These are phyloP conservation scores for Agrochola lota DNA, from an alignment of 2,888 invertebrate genomes.

Conservation along the genomic window DNA sequence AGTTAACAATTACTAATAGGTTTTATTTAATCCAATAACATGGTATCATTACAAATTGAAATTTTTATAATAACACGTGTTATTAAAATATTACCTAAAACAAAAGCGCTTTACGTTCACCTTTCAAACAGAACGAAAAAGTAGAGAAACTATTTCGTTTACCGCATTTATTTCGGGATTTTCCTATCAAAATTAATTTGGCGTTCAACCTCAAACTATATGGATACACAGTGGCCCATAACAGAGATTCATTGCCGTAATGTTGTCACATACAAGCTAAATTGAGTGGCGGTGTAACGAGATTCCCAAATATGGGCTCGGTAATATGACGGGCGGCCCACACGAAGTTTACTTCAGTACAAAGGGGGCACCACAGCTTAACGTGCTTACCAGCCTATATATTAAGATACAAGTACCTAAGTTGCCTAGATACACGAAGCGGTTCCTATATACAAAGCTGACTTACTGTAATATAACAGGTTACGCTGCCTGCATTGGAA, in stretches of 20 bases:
- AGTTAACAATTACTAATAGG: background rate
- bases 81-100: background rate
- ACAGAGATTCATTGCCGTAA: slow-evolving; percentile 56
- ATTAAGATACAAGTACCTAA: slow-evolving; percentile 52
- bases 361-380: slow-evolving; percentile 43
- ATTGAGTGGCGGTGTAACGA: slow-evolving; percentile 58
- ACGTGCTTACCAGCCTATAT: slow-evolving; percentile 44
- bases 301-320: slow-evolving; percentile 58
- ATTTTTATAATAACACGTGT: background rate
- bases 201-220: slow-evolving; percentile 41
- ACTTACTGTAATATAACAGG: slow-evolving; percentile 38
- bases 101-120: background rate
- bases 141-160: background rate
- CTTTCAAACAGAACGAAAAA: background rate
- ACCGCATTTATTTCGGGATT: slow-evolving; percentile 13
- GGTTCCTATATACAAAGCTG: slow-evolving; percentile 44
- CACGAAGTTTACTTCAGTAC: slow-evolving; percentile 55
- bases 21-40: background rate
- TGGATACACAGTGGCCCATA: slow-evolving; percentile 38
- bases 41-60: background rate
- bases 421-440: slow-evolving; percentile 54
- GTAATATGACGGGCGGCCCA: slow-evolving; percentile 57
- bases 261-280: slow-evolving; percentile 57
- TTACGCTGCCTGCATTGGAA: slow-evolving; percentile 49
- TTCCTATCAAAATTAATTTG: slow-evolving; percentile 54